Evolutionary conservation across 2,888 invertebrate species (phyloP), one percentile per base, ranked within the genome.

Genomic region (Ferrisia virgata): DNA sequence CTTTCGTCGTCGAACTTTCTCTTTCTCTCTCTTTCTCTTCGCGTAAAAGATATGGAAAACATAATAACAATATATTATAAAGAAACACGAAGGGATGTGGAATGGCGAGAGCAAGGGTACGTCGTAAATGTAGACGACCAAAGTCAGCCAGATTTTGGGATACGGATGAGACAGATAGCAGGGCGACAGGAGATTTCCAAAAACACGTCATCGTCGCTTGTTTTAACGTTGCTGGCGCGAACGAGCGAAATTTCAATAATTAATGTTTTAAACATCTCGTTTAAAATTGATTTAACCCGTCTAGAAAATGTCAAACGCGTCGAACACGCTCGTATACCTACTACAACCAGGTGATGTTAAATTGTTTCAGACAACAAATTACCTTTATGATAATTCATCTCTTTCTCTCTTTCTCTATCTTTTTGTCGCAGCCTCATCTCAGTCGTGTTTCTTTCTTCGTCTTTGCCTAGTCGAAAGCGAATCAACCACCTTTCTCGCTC

Each of bases 211-310:
- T 53, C 33, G 72, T 64, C 64, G 5, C 64, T 22, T 13, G 6
- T 22, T 58, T 2, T 2, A 22, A 58, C 22, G 64, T 5, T 28
- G 69, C n/a, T n/a, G n/a, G n/a, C 28, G 31, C 11, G 58, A 69
- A 47, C 36, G 36, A 4, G 36, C 36, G 15, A 64, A 76, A 76
- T 76, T 76, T 76, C 72, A 64, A 64, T 64, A 64, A 28, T 64
- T 36, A 76, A 76, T 36, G 36, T 76, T 36, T 33, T 18, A 76
- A 76, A 76, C 72, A 36, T 36, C 72, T 76, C 72, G 72, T 76
- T 76, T 76, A 76, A 76, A 76, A 76, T 76, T 76, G 72, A 76
- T 76, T 76, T 36, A 76, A 76, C 31, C n/a, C 72, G 72, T 76
- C 72, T 76, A 28, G 53, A 76, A 76, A 25, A 76, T 76, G 72